phyloP scores from a whole-genome alignment of 2,797 vertebrate species.

The Amblyraja radiata region DNA sequence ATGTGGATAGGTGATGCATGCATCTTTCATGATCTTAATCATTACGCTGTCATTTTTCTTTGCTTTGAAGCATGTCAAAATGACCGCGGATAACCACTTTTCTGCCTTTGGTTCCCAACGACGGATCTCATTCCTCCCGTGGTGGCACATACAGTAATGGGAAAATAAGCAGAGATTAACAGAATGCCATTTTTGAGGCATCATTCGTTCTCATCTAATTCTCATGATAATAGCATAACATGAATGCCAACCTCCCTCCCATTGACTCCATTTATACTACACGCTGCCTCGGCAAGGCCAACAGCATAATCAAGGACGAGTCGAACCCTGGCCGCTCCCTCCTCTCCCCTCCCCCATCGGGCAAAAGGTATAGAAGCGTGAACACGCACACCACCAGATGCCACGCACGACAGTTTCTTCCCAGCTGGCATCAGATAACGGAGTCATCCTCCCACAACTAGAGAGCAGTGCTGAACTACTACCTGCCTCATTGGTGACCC shows the following conservation, averaged over 20 bases:
- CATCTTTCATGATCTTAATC: conserved; percentile 27
- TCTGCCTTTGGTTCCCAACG: neutral
- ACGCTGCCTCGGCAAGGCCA: no score
- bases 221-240: neutral
- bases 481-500: no score
- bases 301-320: no score
- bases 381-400: no score
- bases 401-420: no score
- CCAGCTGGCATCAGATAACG: no score
- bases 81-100: neutral
- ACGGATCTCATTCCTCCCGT: neutral
- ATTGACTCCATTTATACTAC: no score
- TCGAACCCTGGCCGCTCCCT: no score
- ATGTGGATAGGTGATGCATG: neutral
- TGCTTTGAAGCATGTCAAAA: neutral
- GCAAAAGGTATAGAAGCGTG: no score
- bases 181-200: neutral
- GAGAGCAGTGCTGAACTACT: no score
- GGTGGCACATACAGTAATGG: neutral
- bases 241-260: neutral
- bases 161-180: conserved; percentile 15
- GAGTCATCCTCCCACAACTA: no score
- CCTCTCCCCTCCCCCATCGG: no score
- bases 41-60: conserved; percentile 21
- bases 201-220: neutral